Evolutionary conservation across 2,113 vertebrate species (phyloP).

Genomic region (Malurus alboscapulatus): DNA sequence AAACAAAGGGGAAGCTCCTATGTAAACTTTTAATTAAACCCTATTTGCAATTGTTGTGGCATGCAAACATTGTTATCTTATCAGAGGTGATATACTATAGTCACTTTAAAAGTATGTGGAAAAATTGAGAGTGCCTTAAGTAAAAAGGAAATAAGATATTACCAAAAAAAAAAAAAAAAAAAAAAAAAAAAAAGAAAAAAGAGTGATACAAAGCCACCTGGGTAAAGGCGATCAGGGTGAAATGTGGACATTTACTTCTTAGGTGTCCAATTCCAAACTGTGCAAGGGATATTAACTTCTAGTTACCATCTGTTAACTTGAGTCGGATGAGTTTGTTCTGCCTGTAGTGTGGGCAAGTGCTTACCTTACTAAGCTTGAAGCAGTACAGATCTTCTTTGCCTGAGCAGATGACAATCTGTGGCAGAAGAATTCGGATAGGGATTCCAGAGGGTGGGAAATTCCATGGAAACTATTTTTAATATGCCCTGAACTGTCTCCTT

Average conservation of each 20-base stretch:
- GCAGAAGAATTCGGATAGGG: not conserved
- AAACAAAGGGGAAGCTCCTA: conserved; percentile 11
- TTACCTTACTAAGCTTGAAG: not conserved
- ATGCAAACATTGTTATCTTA: not conserved
- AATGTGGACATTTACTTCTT: not conserved
- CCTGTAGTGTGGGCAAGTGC: not conserved
- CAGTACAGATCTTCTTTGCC: not conserved
- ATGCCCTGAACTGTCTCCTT: not conserved
- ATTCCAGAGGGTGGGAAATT: not conserved
- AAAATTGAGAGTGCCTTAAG: not conserved
- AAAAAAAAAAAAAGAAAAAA: not conserved
- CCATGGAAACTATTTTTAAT: not conserved
- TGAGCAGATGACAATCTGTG: not conserved
- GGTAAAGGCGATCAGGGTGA: not conserved
- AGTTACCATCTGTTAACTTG: not conserved
- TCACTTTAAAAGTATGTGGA: not conserved
- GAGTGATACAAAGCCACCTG: not conserved
- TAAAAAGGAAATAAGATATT: not conserved
- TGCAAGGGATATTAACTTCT: not conserved
- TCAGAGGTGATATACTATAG: not conserved
- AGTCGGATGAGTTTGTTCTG: not conserved
- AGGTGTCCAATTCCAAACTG: not conserved
- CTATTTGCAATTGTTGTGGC: not conserved
- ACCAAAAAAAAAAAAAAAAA: not conserved
- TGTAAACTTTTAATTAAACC: conserved; percentile 3